A percentile compares a stretch with the other conserved stretches of the same genome.
These are phyloP conservation scores for Myodes glareolus DNA, from an alignment of 2,113 vertebrate species.

Conservation along the genomic window DNA sequence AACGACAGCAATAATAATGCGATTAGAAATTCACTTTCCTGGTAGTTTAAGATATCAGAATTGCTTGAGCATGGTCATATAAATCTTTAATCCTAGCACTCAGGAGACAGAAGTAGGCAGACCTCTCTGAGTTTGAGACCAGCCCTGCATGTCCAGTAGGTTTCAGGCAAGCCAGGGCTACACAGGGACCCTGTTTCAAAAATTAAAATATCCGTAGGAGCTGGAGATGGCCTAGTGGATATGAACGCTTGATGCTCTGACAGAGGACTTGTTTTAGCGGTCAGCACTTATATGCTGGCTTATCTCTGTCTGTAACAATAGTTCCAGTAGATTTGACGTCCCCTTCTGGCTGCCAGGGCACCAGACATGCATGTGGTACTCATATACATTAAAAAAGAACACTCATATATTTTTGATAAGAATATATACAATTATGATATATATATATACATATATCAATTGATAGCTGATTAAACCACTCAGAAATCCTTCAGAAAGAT, in stretches of 20 bases:
- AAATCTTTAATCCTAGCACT: neutral
- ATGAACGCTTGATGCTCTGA: neutral
- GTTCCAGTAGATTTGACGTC: neutral
- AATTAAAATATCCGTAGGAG: neutral
- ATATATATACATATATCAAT: neutral
- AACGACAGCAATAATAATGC: neutral
- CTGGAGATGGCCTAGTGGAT: neutral
- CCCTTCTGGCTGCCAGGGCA: neutral
- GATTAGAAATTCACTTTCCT: conserved; percentile 39
- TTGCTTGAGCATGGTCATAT: neutral
- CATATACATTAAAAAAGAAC: neutral
- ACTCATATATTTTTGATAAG: neutral
- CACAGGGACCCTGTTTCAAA: neutral
- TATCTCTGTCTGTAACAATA: neutral
- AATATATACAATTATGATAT: neutral
- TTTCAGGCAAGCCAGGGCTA: neutral
- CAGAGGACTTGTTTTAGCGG: neutral
- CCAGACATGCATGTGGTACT: neutral
- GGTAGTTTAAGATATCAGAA: conserved; percentile 14
- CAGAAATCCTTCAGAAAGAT: neutral
- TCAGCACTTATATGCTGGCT: neutral
- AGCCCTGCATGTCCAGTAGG: neutral
- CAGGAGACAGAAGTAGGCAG: neutral
- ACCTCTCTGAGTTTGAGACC: neutral
- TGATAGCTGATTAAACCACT: neutral